Evolutionary conservation across 53 echinoderm and acorn worm genomes (phyloP), one percentile per base, ranked within the genome.

Genomic region (Echinarachnius parma): DNA sequence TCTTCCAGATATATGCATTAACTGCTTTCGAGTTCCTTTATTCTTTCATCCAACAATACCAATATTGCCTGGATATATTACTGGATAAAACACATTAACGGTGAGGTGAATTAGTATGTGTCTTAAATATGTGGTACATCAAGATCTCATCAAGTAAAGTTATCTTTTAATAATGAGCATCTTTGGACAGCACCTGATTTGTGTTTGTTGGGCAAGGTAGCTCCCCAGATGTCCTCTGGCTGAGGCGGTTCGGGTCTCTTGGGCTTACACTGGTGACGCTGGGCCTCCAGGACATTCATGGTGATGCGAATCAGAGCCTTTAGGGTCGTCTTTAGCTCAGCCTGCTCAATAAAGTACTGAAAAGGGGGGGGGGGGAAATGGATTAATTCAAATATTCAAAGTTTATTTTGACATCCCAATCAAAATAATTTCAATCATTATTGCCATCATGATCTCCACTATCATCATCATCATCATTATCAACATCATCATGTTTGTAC

Each of bases 201-300:
- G 70, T 59, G 26, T 28, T 75, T 75, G 60, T 75, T 75, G 14
- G 70, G 70, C 1, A 69, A 1, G 14, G 70, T 69, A 7, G 93
- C 93, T 25, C 93, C 93, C 93, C 93, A 93, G 66, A 93, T 93
- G 46, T 93, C 93, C 34, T 93, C 93, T 16, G 89, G 80, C 14
- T 86, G 80, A 0, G 93, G 93, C 28, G 89, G 93, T 47, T 93
- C 93, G 2, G 93, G 93, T n/a, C 83, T 64, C 61, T 93, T 93
- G 18, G 93, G 93, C 53, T 93, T 93, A 62, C 93, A 93, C 31
- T 70, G 84, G 46, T 93, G 93, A 11, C 80, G 70, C 75, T 93
- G 93, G 3, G 89, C 86, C 55, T 93, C 93, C 39, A 93, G 70
- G 21, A 86, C 83, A 66, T 93, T 93, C 44, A 93, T 86, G 34